phyloP scores from a whole-genome alignment of 2,113 vertebrate genomes.

The Chlamydotis undulata region DNA sequence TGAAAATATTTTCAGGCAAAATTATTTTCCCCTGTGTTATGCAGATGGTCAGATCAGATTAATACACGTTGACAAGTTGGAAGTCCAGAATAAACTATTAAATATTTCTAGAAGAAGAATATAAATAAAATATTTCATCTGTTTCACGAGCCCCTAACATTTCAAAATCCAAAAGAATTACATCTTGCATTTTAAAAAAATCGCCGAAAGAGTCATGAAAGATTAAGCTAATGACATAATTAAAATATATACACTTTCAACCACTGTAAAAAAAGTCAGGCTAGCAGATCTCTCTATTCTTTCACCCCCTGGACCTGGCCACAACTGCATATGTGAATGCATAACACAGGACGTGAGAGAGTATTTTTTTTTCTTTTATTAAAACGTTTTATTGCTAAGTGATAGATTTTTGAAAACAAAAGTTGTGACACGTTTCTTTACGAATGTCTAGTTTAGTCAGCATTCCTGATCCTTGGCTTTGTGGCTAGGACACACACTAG shows the following conservation, averaged over 20 bases:
- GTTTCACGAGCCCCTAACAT: neutral
- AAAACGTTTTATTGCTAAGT: neutral
- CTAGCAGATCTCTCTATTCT: neutral
- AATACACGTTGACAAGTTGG: neutral
- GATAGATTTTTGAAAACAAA: neutral
- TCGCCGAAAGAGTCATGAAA: neutral
- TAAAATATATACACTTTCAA: neutral
- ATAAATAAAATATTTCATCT: neutral
- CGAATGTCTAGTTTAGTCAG: neutral
- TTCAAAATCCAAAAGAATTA: neutral
- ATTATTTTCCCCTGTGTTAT: neutral
- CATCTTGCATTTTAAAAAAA: neutral
- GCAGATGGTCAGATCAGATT: neutral
- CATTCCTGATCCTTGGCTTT: neutral
- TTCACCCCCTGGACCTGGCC: neutral
- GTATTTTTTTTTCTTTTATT: neutral
- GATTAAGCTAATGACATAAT: neutral
- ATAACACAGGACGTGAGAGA: neutral
- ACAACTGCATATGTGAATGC: neutral
- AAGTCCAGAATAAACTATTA: neutral
- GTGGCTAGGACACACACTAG: too few relatives aligned
- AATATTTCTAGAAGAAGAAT: neutral
- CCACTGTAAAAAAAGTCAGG: neutral
- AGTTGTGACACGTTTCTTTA: neutral
- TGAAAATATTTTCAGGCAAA: neutral